Evolutionary conservation across 2,797 vertebrate species (phyloP).

Genomic region (Xenopus petersii): DNA sequence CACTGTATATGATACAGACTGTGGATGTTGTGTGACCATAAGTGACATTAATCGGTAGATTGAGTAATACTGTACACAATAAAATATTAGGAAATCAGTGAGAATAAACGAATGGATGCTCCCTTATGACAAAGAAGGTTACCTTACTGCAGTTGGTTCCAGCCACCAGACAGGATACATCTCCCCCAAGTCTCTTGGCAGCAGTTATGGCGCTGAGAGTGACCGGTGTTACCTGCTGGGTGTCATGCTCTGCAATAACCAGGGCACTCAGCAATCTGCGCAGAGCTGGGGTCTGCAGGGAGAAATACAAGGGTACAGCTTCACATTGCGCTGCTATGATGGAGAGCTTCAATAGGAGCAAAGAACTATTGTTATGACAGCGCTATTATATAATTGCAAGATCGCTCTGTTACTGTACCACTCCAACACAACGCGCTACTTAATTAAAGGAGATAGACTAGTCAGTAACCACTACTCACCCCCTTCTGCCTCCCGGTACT

Average conservation of each 20-base stretch:
- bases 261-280: slow-evolving; percentile 88
- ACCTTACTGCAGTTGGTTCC: slow-evolving; percentile 92
- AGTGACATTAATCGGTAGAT: too few species aligned
- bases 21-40: too few species aligned
- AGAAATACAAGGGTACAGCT: background rate
- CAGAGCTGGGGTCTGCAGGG: slow-evolving; percentile 71
- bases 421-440: too few species aligned
- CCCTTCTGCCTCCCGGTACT: slow-evolving; percentile 14
- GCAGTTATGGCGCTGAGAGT: slow-evolving; percentile 88
- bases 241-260: slow-evolving; percentile 89
- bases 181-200: slow-evolving; percentile 81
- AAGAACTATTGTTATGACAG: too few species aligned
- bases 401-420: too few species aligned
- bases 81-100: too few species aligned
- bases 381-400: too few species aligned
- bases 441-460: too few species aligned
- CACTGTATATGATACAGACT: too few species aligned
- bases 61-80: too few species aligned
- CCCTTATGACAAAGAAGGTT: slow-evolving; percentile 30
- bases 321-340: background rate
- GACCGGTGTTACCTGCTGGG: slow-evolving; percentile 82
- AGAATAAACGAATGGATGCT: too few species aligned
- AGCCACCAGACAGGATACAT: slow-evolving; percentile 88
- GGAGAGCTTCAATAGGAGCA: too few species aligned
- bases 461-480: slow-evolving; percentile 15